Conservation (phyloP, 2,888 invertebrate genomes). For the Anoncus sp. region DNA sequence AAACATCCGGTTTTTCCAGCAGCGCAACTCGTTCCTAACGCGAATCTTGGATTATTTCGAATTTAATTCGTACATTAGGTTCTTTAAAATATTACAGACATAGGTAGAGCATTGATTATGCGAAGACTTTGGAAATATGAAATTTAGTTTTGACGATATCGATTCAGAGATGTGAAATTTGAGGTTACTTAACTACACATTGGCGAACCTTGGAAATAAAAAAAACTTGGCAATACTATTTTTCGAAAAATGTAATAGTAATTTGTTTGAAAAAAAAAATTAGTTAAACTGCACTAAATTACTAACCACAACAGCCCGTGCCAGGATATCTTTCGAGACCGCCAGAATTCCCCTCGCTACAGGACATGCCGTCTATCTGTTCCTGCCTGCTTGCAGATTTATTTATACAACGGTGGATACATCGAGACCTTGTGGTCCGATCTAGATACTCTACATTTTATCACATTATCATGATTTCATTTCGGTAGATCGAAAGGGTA, state of each 20-base stretch:
- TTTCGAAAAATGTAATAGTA: background rate
- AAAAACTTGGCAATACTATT: too few species aligned
- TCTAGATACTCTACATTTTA: slow-evolving; percentile 54
- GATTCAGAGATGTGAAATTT: too few species aligned
- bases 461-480: slow-evolving; percentile 24
- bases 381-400: slow-evolving; percentile 12
- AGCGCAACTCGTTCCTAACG: slow-evolving; percentile 66
- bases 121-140: too few species aligned
- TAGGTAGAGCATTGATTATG: too few species aligned
- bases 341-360: slow-evolving; percentile 63
- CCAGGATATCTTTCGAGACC: slow-evolving; percentile 62
- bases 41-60: background rate
- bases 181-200: too few species aligned
- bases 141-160: too few species aligned
- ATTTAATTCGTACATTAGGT: background rate
- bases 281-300: background rate
- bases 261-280: too few species aligned
- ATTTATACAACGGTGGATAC: slow-evolving; percentile 28
- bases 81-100: too few species aligned
- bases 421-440: slow-evolving; percentile 58
- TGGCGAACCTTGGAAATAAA: too few species aligned
- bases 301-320: slow-evolving; percentile 73
- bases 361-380: slow-evolving; percentile 69
- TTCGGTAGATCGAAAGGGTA: slow-evolving; percentile 17
- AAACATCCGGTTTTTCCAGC: slow-evolving; percentile 58